Base-by-base conservation (phyloP, 2,888 invertebrate genomes). In the Cordilura impudica region DNA sequence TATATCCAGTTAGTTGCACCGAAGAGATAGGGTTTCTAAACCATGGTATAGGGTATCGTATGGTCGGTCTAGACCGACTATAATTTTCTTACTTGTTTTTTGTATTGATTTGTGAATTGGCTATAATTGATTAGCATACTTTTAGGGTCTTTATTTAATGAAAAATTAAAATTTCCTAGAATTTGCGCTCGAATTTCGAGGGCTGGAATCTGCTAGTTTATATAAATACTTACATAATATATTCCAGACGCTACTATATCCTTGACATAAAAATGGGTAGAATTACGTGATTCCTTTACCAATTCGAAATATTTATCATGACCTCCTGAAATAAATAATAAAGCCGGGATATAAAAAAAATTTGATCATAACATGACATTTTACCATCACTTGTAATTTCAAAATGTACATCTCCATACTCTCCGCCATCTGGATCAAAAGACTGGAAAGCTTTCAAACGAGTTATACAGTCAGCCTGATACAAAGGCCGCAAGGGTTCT, bases 331-430 rank as follows among this genome's bases (percentile, higher is more conserved):
- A 73, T 51, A n/a, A 45, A 54, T 6, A 61, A 21, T 10, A 51
- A 7, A 19, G 18, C 18, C 16, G 14, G 19, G 5, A 47, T 18
- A 18, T 10, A 26, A 14, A 12, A 19, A 23, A 47, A 23, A 16
- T 6, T 45, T 26, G 14, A 8, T 60, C 29, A 39, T n/a, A n/a
- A n/a, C n/a, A n/a, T n/a, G n/a, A n/a, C n/a, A 45, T n/a, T 21
- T 49, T 70, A 83, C 82, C 70, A 43, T 80, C 73, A 53, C 81
- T 82, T 6, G 76, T 81, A 2, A 92, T 85, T 35, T 87, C 84
- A 83, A 93, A 93, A 8, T 88, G 89, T 14, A 93, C 91, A 4
- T 86, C 83, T 51, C 92, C 93, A 47, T 92, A 93, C 18, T 90
- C 86, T 0, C 92, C 90, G 0, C 91, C 91, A 83, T 93, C 93